Conservation (phyloP, 23 tunicate species). For the Corella eumyota region DNA sequence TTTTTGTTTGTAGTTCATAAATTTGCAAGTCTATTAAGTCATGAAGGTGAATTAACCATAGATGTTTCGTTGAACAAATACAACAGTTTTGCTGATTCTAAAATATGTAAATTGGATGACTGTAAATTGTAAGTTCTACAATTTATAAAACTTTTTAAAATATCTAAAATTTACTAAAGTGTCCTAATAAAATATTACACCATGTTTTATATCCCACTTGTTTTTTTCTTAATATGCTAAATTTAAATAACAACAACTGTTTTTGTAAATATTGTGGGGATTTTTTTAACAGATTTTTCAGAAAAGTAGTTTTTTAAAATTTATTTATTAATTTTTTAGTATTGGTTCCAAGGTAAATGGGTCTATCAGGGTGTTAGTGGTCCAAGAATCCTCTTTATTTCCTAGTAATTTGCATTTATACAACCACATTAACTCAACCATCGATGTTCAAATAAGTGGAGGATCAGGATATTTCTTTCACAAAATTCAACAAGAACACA, state of each 20-base stretch:
- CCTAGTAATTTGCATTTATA: slow-evolving; percentile 26
- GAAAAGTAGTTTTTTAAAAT: neutral
- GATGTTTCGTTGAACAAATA: slow-evolving; percentile 17
- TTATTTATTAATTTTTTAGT: slow-evolving; percentile 1
- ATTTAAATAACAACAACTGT: no score
- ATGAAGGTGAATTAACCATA: slow-evolving; percentile 22
- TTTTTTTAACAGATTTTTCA: no score
- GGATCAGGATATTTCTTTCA: slow-evolving; percentile 67
- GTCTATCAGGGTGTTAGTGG: slow-evolving; percentile 33
- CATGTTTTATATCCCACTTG: no score
- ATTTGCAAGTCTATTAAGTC: neutral
- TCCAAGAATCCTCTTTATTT: slow-evolving; percentile 17
- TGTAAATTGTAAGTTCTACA: slow-evolving; percentile 1
- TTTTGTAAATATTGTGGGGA: no score
- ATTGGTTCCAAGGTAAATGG: slow-evolving; percentile 35
- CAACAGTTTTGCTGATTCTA: slow-evolving; percentile 1
- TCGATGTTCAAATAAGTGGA: slow-evolving; percentile 27
- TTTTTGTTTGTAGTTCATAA: slow-evolving; percentile 6
- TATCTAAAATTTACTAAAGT: no score
- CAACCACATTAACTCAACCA: slow-evolving; percentile 44
- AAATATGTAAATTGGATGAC: slow-evolving; percentile 9
- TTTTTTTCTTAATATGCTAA: no score
- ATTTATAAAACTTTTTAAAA: no score
- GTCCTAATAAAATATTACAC: no score
- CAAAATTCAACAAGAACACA: slow-evolving; percentile 5